phyloP scores from a whole-genome alignment of 2,797 vertebrate species.

The Parauchenoglanis ngamensis region DNA sequence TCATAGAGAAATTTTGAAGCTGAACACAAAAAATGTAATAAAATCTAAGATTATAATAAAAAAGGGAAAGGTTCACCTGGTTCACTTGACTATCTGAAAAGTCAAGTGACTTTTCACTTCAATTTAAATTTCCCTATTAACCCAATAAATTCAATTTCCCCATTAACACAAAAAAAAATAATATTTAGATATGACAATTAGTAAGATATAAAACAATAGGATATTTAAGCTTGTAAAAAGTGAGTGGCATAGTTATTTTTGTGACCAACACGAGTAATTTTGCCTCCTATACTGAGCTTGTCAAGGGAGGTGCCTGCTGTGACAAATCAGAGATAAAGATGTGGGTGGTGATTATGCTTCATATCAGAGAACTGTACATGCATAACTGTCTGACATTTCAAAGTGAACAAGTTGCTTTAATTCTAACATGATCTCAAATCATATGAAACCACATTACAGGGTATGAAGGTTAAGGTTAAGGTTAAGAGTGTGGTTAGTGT shows the following conservation, averaged over 20 bases:
- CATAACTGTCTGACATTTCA: conserved; percentile 27
- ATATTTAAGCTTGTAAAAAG: conserved; percentile 12
- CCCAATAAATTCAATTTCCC: background rate
- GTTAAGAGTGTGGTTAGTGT: background rate
- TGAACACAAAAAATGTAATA: conserved; percentile 2
- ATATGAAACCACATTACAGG: background rate
- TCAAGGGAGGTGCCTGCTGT: background rate
- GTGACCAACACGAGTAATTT: conserved; percentile 25
- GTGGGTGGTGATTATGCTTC: conserved; percentile 21
- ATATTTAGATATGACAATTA: background rate
- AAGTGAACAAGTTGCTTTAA: conserved; percentile 12
- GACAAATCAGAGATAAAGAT: conserved; percentile 6
- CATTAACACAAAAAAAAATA: conserved; percentile 1
- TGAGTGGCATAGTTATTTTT: conserved; percentile 18
- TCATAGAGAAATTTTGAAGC: background rate
- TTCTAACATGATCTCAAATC: background rate
- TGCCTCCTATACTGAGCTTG: background rate
- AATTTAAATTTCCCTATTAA: background rate
- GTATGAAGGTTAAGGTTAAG: background rate
- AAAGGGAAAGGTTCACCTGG: background rate
- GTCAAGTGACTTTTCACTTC: too few species aligned
- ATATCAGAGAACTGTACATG: conserved; percentile 11
- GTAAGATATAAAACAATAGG: background rate
- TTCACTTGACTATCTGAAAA: conserved; percentile 44
- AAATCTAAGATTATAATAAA: background rate